A percentile compares a stretch with the other conserved stretches of the same genome.
Evolutionary conservation across 2,113 vertebrate genomes (phyloP).

Genomic region (Zosterops hypoxanthus): DNA sequence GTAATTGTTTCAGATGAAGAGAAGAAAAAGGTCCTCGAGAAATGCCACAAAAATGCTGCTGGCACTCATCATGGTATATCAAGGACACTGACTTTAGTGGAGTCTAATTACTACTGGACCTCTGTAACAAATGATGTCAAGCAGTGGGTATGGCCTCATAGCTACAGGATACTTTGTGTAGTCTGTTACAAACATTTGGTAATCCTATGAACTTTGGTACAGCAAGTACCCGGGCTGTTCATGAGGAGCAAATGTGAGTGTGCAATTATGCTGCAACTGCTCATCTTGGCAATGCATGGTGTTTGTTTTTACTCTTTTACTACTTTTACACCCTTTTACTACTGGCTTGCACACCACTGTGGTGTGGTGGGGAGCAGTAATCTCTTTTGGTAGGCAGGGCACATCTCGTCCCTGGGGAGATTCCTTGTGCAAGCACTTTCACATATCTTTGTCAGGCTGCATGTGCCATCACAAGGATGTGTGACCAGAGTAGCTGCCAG

Average conservation of each 20-base stretch:
- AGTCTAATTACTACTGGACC: slow-evolving; percentile 78
- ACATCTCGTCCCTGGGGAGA: background rate
- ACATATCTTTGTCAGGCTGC: background rate
- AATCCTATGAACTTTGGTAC: background rate
- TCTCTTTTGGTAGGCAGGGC: background rate
- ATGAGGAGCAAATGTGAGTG: background rate
- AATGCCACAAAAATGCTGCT: slow-evolving; percentile 71
- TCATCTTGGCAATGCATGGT: background rate
- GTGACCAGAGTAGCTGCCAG: background rate
- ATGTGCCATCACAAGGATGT: background rate
- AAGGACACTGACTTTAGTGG: slow-evolving; percentile 76
- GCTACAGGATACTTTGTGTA: background rate
- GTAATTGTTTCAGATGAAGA: slow-evolving; percentile 79
- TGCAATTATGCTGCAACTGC: background rate
- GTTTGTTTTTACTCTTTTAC: background rate
- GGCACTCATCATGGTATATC: slow-evolving; percentile 77
- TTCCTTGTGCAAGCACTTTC: background rate
- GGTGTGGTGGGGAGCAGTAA: background rate
- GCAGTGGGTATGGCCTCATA: slow-evolving; percentile 76
- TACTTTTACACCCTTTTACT: background rate
- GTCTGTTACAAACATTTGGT: background rate
- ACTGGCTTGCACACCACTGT: background rate
- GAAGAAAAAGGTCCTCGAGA: slow-evolving; percentile 73
- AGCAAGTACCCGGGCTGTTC: rapidly evolving
- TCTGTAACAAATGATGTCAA: slow-evolving; percentile 79